phyloP scores from a whole-genome alignment of 2,888 invertebrate genomes.

The Noctuana brunneofusca region DNA sequence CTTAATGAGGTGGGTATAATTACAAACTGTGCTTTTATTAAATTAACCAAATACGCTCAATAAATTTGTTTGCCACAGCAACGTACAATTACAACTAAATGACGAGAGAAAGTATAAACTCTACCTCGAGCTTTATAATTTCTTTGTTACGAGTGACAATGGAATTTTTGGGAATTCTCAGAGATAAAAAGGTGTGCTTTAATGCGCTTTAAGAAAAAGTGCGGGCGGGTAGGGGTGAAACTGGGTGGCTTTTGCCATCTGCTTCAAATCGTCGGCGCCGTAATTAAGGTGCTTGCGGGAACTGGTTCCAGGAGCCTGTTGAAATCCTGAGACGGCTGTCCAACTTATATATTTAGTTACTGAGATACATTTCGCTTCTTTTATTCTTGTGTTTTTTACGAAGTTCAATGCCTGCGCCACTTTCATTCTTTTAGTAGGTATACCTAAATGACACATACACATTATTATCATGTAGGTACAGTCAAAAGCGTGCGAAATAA shows the following conservation, averaged over 20 bases:
- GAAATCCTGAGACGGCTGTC: conserved; percentile 27
- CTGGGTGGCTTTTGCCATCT: conserved; percentile 35
- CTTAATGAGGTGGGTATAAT: neutral
- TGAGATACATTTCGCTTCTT: conserved; percentile 19
- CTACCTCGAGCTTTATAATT: neutral
- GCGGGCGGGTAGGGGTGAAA: conserved; percentile 9
- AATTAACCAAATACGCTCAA: conserved; percentile 3
- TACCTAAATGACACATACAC: no score
- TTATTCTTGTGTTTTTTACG: conserved; percentile 16
- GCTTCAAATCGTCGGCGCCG: conserved; percentile 36
- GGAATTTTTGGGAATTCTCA: conserved; percentile 17
- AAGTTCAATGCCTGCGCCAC: conserved; percentile 26
- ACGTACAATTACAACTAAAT: neutral
- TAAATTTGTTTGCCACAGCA: conserved; percentile 3
- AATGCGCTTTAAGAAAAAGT: conserved; percentile 18
- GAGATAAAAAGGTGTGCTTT: conserved; percentile 18
- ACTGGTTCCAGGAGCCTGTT: conserved; percentile 37
- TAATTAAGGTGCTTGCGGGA: conserved; percentile 36
- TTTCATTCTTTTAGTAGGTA: neutral
- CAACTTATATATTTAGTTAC: conserved; percentile 12
- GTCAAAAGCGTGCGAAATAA: neutral
- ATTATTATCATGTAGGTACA: no score
- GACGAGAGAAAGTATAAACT: neutral
- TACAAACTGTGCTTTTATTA: no score
- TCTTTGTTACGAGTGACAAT: conserved; percentile 8